Base-by-base conservation (phyloP, 2,113 vertebrate species). In the Setophaga kirtlandii region DNA sequence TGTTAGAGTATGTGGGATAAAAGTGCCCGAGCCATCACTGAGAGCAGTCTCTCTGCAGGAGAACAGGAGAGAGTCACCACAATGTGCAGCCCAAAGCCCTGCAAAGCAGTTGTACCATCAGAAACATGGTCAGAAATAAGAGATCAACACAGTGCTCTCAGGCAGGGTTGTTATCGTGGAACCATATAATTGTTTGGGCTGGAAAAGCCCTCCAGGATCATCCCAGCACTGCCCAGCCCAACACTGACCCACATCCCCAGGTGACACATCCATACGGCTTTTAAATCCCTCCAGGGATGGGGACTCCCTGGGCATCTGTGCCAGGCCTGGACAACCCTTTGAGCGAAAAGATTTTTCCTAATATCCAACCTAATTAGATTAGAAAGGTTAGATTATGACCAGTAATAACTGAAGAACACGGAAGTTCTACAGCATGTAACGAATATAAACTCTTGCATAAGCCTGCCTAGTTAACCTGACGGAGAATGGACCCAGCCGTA, bases 401-500 rank as follows among this genome's bases (percentile, higher is more conserved):
- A 20, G 4, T 8, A 76, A 44, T 15, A 77, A 44, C 0, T 5
- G 6, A 71, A 44, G 2, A 44, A n/a, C n/a, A 4, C 2, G 10
- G 15, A 62, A 76, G 8, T 22, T 67, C 39, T 27, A 27, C 22
- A 15, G 9, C 13, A 11, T 0, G 19, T 23, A 47, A 14, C 1
- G 14, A 62, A 42, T 20, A 31, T 0, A 73, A 50, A 37, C 14
- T 13, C 10, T 37, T 11, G 9, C 13, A 37, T 35, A 44, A 47
- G 12, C 18, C 42, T 41, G 20, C 12, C 5, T 46, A 52, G 65
- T 12, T 28, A 80, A 62, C 10, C 35, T 15, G 16, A 46, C 87
- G 75, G 97, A 97, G 20, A 96, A 97, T 65, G 94, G 94, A 52
- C 87, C 23, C 85, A 42, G 23, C 13, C 4, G 20, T 10, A 1